Evolutionary conservation across 2,888 invertebrate species (phyloP).

Genomic region (Mellilla xanthometata): DNA sequence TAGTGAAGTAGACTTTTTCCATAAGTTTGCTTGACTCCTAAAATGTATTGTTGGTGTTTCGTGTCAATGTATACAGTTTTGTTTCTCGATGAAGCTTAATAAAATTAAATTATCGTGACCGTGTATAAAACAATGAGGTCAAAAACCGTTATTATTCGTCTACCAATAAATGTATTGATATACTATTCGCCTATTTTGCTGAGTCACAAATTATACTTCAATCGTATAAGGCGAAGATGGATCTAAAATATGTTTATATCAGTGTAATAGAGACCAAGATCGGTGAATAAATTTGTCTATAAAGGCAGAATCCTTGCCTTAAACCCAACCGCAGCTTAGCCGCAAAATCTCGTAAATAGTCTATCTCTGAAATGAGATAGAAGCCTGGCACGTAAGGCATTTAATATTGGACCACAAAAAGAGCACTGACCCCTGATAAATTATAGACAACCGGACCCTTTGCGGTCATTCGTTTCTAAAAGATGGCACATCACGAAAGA

Average conservation of each 20-base stretch:
- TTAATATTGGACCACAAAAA: slow-evolving; percentile 32
- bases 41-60: too few species aligned
- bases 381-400: slow-evolving; percentile 22
- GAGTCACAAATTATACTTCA: too few species aligned
- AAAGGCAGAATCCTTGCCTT: slow-evolving; percentile 12
- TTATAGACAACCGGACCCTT: slow-evolving; percentile 36
- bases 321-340: slow-evolving; percentile 15
- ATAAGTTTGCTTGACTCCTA: too few species aligned
- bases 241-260: slow-evolving; percentile 3
- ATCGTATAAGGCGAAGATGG: too few species aligned
- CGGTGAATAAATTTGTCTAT: slow-evolving; percentile 13
- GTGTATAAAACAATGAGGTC: too few species aligned
- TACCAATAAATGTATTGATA: too few species aligned
- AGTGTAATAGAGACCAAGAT: slow-evolving; percentile 7
- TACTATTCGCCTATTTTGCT: too few species aligned
- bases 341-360: slow-evolving; percentile 24
- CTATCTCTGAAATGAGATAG: slow-evolving; percentile 18
- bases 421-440: slow-evolving; percentile 39
- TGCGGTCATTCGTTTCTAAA: slow-evolving; percentile 50
- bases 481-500: slow-evolving; percentile 47
- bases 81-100: too few species aligned
- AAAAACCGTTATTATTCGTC: too few species aligned
- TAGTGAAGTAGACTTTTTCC: too few species aligned
- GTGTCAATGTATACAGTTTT: too few species aligned
- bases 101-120: too few species aligned